Evolutionary conservation across 2,113 vertebrate genomes (phyloP), one percentile per base, ranked within the genome.

Genomic region (Circaetus cinerascens): DNA sequence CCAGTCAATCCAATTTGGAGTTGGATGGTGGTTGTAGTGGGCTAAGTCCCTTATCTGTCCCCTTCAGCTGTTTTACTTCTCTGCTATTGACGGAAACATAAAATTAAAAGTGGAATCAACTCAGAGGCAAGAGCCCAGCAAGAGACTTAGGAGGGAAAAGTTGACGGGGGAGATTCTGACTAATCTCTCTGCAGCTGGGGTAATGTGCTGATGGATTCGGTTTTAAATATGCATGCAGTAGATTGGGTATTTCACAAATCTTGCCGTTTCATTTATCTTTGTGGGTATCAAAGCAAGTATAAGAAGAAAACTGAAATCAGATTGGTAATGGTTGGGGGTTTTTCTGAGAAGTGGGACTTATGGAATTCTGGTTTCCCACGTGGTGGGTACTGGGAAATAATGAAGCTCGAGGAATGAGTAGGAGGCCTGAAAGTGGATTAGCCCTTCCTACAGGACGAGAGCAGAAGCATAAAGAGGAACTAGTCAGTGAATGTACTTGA

Each of bases 31-130:
- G 90, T 4, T n/a, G 69, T 50, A 85, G 68, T 86, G 87, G 88
- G 77, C 79, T 97, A 97, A 97, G 83, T 90, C 94, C 78, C 96
- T 97, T 97, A 97, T 97, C 97, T 96, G 45, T 82, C 80, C 93
- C 76, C 20, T 88, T 97, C 97, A 97, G 97, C 94, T 96, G 96
- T 96, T 95, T 95, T 88, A 95, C 48, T 94, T 74, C 76, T 78
- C 69, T 82, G 48, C 62, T 94, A 64, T 82, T 96, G 91, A 90
- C 6, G 13, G 76, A 93, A 96, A 92, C 63, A 85, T 89, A 90
- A 96, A 95, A 84, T 96, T 93, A 93, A 89, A 94, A 91, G 90
- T 87, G 69, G 68, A 88, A 88, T 76, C 74, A 75, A 92, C 67
- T 91, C 48, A 83, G 68, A 87, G 45, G 93, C 80, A 86, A 84